Base-by-base conservation (phyloP, 1,140 invertebrate genomes). In the Tribolium castaneum region DNA sequence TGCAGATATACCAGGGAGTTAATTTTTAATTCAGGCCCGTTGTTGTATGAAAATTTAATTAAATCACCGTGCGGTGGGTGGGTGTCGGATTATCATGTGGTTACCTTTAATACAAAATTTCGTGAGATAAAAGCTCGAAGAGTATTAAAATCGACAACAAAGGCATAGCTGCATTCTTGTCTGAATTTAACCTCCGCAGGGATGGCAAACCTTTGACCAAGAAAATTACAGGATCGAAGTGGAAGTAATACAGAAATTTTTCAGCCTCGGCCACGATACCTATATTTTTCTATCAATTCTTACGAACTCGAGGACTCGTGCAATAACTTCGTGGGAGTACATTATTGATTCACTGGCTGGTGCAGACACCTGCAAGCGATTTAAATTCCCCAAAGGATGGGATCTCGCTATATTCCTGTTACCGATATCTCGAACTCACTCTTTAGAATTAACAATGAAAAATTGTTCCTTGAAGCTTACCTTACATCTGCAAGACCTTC, bases 401-500 rank as follows among this genome's bases (percentile, higher is more conserved):
- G 56, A 66, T 66, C 7, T 19, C 16, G 39, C 35, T 50, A 76
- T 49, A 62, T 51, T 59, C 19, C 16, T 76, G 75, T 70, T 50
- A 70, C 75, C 75, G 45, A 66, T 76, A 76, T 76, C 16, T 76
- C 34, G 56, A 45, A 76, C 49, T 76, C 56, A 76, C 75, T 76
- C 56, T 76, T 66, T 50, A 76, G 59, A 76, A 70, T 76, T 76
- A 76, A 76, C 56, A 76, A 76, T 76, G 75, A 76, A 76, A 76
- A 76, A 75, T 70, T 76, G 56, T 19, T 66, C 39, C 45, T 25
- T 70, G 56, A 66, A 66, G 59, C 30, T 35, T 12, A 66, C 22
- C 59, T 10, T 35, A 66, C 59, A 66, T 66, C 34, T 66, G 59
- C 30, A 35, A 35, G 30, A 66, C 59, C n/a, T 35, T 66, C 54